phyloP scores from a whole-genome alignment of 2,888 invertebrate species.

The Lymantria dispar region DNA sequence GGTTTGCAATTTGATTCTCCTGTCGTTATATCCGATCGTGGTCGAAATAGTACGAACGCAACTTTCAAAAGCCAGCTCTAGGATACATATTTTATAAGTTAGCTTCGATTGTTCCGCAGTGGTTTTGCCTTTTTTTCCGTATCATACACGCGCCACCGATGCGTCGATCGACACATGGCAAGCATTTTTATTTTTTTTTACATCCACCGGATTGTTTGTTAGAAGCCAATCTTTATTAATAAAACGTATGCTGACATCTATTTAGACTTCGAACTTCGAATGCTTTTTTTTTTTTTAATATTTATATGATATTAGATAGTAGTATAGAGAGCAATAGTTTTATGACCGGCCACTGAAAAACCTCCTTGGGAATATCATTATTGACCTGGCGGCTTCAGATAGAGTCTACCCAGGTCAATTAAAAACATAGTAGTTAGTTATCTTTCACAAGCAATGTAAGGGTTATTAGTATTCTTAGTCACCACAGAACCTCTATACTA shows the following conservation, averaged over 20 bases:
- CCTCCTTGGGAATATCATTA: too few relatives aligned
- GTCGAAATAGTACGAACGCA: constrained; percentile 72
- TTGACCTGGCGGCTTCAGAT: too few relatives aligned
- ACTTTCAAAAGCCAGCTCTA: constrained; percentile 72
- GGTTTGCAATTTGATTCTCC: constrained; percentile 54
- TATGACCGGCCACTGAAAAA: too few relatives aligned
- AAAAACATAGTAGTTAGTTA: too few relatives aligned
- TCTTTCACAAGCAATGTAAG: too few relatives aligned
- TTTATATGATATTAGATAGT: too few relatives aligned
- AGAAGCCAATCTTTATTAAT: constrained; percentile 43
- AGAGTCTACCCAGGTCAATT: too few relatives aligned
- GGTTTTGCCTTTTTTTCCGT: constrained; percentile 54
- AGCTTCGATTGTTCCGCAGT: constrained; percentile 80
- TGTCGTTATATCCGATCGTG: constrained; percentile 71
- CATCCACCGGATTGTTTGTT: constrained; percentile 62
- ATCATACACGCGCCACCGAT: constrained; percentile 69
- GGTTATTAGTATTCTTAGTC: too few relatives aligned
- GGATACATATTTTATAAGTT: constrained; percentile 80
- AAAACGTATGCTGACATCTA: constrained; percentile 19
- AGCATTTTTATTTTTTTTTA: constrained; percentile 57
- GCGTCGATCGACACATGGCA: constrained; percentile 70
- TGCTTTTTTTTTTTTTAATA: too few relatives aligned
- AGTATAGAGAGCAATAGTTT: too few relatives aligned
- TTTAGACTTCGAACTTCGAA: constrained; percentile 1
- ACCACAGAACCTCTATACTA: too few relatives aligned